These are phyloP conservation scores for Sphaeridia pumilis DNA, from an alignment of 2,888 invertebrate species.

Conservation along the genomic window DNA sequence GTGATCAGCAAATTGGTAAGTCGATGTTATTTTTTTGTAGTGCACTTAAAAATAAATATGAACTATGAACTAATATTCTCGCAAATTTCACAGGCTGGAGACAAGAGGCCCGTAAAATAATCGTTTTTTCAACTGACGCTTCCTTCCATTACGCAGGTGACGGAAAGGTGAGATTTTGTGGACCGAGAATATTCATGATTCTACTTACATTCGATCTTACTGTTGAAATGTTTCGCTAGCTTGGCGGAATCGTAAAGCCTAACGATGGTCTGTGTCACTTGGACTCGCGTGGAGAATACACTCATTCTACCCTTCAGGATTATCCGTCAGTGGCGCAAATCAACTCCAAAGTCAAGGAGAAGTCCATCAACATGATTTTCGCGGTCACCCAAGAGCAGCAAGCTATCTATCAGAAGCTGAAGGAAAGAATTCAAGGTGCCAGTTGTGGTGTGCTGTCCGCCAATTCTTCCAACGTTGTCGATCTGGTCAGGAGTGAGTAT, in stretches of 20 bases:
- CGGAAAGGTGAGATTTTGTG: slow-evolving; percentile 41
- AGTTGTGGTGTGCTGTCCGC: background rate
- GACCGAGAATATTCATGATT: background rate
- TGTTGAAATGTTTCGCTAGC: slow-evolving; percentile 12
- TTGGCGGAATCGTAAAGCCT: slow-evolving; percentile 38
- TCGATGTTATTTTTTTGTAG: too few species aligned
- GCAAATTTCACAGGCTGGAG: slow-evolving; percentile 46
- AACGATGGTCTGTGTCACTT: slow-evolving; percentile 43
- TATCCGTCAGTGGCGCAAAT: slow-evolving; percentile 48
- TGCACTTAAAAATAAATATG: too few species aligned
- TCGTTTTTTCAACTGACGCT: slow-evolving; percentile 48
- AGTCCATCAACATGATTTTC: slow-evolving; percentile 6
- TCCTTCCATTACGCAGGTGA: slow-evolving; percentile 49
- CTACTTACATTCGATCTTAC: slow-evolving; percentile 13
- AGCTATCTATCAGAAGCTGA: slow-evolving; percentile 1
- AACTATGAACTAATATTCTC: slow-evolving; percentile 17
- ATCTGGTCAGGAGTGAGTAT: background rate
- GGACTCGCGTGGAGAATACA: slow-evolving; percentile 39
- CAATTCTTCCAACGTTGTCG: background rate
- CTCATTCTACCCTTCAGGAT: slow-evolving; percentile 39
- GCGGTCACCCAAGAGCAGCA: slow-evolving; percentile 1
- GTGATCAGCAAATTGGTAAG: slow-evolving; percentile 31
- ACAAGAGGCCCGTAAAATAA: slow-evolving; percentile 43
- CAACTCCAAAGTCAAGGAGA: slow-evolving; percentile 21
- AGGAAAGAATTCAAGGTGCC: background rate